Evolutionary conservation across 2,113 vertebrate genomes (phyloP).

Genomic region (Etheostoma cragini): DNA sequence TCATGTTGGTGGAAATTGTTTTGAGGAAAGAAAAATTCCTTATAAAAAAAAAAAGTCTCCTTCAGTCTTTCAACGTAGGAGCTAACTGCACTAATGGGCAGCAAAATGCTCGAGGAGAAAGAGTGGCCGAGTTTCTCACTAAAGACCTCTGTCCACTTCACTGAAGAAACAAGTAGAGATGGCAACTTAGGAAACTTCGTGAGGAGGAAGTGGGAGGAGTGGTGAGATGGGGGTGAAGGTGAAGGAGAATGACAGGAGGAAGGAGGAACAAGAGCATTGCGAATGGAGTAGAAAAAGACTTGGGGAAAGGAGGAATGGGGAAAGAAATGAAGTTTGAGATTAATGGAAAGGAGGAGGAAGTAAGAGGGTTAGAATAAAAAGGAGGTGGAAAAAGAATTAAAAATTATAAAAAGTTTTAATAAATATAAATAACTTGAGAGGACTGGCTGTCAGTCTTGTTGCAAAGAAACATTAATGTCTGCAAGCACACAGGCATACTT

Average conservation of each 20-base stretch:
- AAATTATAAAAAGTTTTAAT: too few relatives aligned
- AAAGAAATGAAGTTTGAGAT: too few relatives aligned
- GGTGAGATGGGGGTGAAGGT: not conserved
- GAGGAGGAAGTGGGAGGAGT: too few relatives aligned
- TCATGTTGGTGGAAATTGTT: slow-evolving; percentile 81
- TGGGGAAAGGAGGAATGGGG: not conserved
- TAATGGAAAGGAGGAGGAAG: too few relatives aligned
- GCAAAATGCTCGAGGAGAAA: slow-evolving; percentile 22
- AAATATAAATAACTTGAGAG: too few relatives aligned
- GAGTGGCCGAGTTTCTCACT: slow-evolving; percentile 58
- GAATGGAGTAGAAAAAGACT: too few relatives aligned
- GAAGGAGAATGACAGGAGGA: not conserved
- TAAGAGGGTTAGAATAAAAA: too few relatives aligned
- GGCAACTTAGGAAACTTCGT: too few relatives aligned
- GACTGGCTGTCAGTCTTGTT: too few relatives aligned
- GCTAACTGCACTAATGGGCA: slow-evolving; percentile 51
- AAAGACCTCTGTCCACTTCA: slow-evolving; percentile 44
- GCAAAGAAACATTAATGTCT: too few relatives aligned
- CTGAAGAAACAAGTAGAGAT: slow-evolving; percentile 30
- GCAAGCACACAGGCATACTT: too few relatives aligned
- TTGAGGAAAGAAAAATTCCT: slow-evolving; percentile 20
- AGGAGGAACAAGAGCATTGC: not conserved
- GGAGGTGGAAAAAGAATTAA: too few relatives aligned
- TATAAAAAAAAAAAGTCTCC: slow-evolving; percentile 1
- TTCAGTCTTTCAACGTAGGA: slow-evolving; percentile 36